Evolutionary conservation across 2,888 invertebrate species (phyloP), one percentile per base, ranked within the genome.

Genomic region (Schrankia costaestrigalis): DNA sequence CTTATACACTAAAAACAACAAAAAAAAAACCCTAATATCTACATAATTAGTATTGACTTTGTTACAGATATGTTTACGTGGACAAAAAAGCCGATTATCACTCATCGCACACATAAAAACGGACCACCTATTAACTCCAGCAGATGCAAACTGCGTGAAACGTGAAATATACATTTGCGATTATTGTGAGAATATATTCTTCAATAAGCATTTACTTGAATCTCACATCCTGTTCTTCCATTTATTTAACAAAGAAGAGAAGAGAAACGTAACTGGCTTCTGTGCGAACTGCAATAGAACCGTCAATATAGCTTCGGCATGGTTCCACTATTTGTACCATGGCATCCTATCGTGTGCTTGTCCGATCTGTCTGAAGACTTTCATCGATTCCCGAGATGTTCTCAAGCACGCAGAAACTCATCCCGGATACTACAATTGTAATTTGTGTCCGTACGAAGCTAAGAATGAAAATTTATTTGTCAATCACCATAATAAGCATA

Each of bases 121-220:
- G 0, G 30, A 49, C 0, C 84, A 84, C 11, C 41, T 83, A 0
- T 43, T 59, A 0, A 76, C 70, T n/a, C 56, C 75, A 0, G 60
- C 63, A 0, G 34, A 55, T 0, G 70, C 81, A 0, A 28, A 29
- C 0, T 31, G 69, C 0, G 45, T 84, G 0, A 75, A 79, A 35
- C 47, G 75, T 0, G 65, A 79, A 11, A 55, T 78, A 1, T 84
- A 54, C 33, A 46, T 80, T 0, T 84, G 84, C 3, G 48, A 76
- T 1, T 1, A 45, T 0, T 83, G 84, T 8, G 11, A 46, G 0
- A 33, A 51, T 0, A 26, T 82, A 3, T 82, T 78, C 47, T 83
- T 82, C 44, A 81, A 81, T 37, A 82, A 82, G 22, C 22, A 40
- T 0, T 31, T 76, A 0, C 28, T 84, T 0, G 11, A 39, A 0